Percentiles rank a stretch among this genome's conserved stretches.
Conservation (phyloP, 2,113 vertebrate species). For the Jacana jacana region DNA sequence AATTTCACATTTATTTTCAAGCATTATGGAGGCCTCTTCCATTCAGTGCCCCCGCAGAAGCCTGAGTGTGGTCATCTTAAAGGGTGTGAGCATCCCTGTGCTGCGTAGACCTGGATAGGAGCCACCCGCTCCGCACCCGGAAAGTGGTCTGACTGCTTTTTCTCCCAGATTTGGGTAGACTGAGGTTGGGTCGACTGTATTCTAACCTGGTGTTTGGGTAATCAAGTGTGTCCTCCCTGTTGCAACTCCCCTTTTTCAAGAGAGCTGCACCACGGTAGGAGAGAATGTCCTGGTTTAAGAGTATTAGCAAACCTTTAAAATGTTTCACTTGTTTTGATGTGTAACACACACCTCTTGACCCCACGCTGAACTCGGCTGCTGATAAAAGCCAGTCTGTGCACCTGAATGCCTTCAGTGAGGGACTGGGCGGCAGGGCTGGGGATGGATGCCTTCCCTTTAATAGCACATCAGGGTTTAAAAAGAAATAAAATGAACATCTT, state of each 20-base stretch:
- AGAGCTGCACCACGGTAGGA: background rate
- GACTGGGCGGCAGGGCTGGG: background rate
- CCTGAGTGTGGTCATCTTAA: background rate
- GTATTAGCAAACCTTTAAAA: background rate
- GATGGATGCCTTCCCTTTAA: background rate
- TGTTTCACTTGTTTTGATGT: background rate
- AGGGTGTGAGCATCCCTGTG: fast-evolving
- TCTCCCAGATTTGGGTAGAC: background rate
- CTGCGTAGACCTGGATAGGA: fast-evolving
- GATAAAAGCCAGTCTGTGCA: background rate
- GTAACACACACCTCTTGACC: background rate
- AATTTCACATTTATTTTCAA: background rate
- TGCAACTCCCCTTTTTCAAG: background rate
- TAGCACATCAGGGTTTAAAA: fast-evolving
- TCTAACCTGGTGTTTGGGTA: background rate
- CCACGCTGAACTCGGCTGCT: background rate
- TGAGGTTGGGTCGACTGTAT: background rate
- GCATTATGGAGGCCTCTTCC: background rate
- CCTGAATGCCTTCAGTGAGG: background rate
- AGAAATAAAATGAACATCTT: background rate
- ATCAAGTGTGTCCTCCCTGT: background rate
- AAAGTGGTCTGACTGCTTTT: background rate
- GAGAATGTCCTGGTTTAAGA: background rate
- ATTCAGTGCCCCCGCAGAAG: background rate
- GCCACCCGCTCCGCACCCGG: no score